Evolutionary conservation across 2,113 vertebrate species (phyloP).

Genomic region (Terrapene triunguis): DNA sequence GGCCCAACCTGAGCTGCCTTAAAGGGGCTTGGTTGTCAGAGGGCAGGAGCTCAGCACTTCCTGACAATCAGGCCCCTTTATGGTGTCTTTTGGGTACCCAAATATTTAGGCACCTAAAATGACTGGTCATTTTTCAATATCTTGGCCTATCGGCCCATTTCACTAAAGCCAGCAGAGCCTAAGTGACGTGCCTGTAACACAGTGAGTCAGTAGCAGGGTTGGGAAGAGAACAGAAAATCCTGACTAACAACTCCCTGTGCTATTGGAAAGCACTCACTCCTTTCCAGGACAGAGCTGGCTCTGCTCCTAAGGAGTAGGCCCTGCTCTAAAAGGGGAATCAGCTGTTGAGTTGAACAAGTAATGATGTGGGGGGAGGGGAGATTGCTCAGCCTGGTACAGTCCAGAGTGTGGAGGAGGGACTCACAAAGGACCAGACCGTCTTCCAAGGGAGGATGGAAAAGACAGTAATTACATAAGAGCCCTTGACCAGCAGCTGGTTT

Average conservation of each 20-base stretch:
- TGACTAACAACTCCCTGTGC: background rate
- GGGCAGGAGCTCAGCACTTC: background rate
- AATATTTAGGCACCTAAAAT: background rate
- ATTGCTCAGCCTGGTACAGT: background rate
- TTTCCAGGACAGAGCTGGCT: background rate
- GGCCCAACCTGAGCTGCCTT: background rate
- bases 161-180: background rate
- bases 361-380: background rate
- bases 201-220: background rate
- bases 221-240: background rate
- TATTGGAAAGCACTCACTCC: background rate
- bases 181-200: background rate
- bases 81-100: background rate
- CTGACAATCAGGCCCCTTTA: background rate
- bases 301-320: conserved; percentile 32
- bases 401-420: conserved; percentile 13
- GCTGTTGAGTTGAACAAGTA: conserved; percentile 45
- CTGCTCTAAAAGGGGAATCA: conserved; percentile 53
- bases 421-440: conserved; percentile 6
- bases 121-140: accelerated
- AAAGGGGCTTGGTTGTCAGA: background rate
- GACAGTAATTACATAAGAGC: conserved; percentile 74
- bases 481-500: conserved; percentile 64
- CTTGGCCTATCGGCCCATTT: background rate
- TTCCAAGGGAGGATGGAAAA: conserved; percentile 68